These are phyloP conservation scores for Rosalia funebris DNA, from an alignment of 2,888 invertebrate genomes.

Conservation along the genomic window DNA sequence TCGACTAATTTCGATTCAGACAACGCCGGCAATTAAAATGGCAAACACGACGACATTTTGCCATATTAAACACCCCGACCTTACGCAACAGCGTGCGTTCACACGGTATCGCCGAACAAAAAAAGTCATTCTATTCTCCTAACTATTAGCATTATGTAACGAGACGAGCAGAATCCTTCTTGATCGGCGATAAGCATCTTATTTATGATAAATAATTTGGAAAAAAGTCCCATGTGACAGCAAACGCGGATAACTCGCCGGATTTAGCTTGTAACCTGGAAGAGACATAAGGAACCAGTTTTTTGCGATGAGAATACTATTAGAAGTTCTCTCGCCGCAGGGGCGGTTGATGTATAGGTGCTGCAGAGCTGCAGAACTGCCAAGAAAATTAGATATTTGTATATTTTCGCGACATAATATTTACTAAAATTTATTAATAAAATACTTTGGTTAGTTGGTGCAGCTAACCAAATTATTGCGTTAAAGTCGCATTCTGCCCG, in stretches of 20 bases:
- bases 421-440: too few species aligned
- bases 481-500: too few species aligned
- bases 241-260: background rate
- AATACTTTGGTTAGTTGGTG: too few species aligned
- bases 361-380: too few species aligned
- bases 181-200: conserved; percentile 12
- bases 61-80: conserved; percentile 37
- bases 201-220: conserved; percentile 17
- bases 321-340: too few species aligned
- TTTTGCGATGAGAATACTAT: too few species aligned
- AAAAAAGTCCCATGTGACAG: conserved; percentile 9
- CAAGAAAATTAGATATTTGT: too few species aligned
- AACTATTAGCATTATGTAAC: conserved; percentile 21
- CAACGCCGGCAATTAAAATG: conserved; percentile 48
- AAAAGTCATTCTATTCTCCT: conserved; percentile 15
- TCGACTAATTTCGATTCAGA: conserved; percentile 49
- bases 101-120: conserved; percentile 4
- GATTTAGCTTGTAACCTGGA: background rate
- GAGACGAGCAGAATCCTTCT: conserved; percentile 3
- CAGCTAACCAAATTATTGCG: too few species aligned
- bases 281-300: too few species aligned
- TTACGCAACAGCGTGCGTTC: conserved; percentile 29
- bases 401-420: too few species aligned
- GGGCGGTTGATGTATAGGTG: too few species aligned
- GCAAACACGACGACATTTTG: conserved; percentile 39